Evolutionary conservation across 2,888 invertebrate species (phyloP), one percentile per base, ranked within the genome.

Genomic region (Leistus spinibarbis): DNA sequence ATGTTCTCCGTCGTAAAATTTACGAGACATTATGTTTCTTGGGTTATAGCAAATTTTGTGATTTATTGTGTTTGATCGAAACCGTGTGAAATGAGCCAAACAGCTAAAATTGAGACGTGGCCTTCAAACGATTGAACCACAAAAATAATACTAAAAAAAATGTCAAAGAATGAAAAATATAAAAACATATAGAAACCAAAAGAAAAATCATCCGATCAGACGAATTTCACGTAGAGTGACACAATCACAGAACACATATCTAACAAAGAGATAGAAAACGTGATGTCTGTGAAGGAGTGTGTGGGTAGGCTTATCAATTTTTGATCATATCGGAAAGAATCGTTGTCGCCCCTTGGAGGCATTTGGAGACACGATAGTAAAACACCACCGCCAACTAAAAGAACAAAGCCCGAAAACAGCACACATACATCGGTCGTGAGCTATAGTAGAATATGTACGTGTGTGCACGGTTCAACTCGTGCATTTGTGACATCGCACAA

Each of bases 271-370:
- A 57, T 2, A 7, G 9, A 19, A 16, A 57, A 57, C 19, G n/a
- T 57, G 9, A 57, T 57, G 13, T 57, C 19, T 7, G 19, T 7
- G n/a, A 57, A 19, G 5, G 53, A 17, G 40, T 63, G 70, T 63
- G 54, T 69, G 69, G 5, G 10, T 13, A 53, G 22, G 63, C 70
- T 70, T 69, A 69, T 63, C 70, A 70, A 70, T 70, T 63, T 70
- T 70, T 70, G 62, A 63, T 63, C 70, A 40, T 17, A 62, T 69
- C 69, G 69, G 60, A 70, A 70, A 70, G 40, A 70, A 70, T 63
- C 53, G 69, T 69, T 24, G 63, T 57, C 19, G 17, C 69, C 24
- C 23, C 16, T 23, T 19, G 57, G 69, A 24, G 69, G 7, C 40
- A 7, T 40, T 40, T 40, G 40, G 5, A 40, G 4, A 40, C 40